These are phyloP conservation scores for Tipula unca DNA, from an alignment of 2,888 invertebrate genomes.

Conservation along the genomic window DNA sequence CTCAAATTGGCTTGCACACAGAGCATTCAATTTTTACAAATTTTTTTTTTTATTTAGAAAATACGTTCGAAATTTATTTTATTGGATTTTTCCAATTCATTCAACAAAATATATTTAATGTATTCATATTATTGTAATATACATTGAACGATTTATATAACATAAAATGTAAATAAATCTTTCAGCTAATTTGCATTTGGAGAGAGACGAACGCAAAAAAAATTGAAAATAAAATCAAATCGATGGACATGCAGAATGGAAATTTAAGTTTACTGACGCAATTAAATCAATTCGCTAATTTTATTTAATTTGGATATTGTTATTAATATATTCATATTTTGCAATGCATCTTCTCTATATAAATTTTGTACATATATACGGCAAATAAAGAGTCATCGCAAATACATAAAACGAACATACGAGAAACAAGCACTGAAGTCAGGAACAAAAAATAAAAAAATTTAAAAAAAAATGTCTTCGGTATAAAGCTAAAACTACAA, in stretches of 20 bases:
- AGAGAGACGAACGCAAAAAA: not conserved
- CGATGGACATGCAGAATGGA: not conserved
- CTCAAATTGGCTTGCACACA: not conserved
- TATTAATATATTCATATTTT: not conserved
- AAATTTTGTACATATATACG: no score
- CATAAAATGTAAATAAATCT: not conserved
- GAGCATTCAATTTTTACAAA: not conserved
- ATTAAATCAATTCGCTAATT: not conserved
- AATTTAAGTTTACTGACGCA: not conserved
- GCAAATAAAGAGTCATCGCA: not conserved
- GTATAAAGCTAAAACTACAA: not conserved
- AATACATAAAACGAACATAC: not conserved
- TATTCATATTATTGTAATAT: not conserved
- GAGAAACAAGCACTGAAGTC: not conserved
- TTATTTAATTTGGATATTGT: not conserved
- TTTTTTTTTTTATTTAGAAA: not conserved
- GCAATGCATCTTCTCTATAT: not conserved
- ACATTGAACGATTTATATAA: not conserved
- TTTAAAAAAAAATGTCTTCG: no score
- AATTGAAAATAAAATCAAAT: not conserved
- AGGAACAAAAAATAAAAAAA: not conserved
- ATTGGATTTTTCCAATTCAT: not conserved
- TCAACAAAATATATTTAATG: not conserved
- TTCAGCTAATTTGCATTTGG: not conserved
- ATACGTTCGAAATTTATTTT: not conserved